Conservation (phyloP, 35 echinoderm and acorn worm genomes). For the Diadema setosum region DNA sequence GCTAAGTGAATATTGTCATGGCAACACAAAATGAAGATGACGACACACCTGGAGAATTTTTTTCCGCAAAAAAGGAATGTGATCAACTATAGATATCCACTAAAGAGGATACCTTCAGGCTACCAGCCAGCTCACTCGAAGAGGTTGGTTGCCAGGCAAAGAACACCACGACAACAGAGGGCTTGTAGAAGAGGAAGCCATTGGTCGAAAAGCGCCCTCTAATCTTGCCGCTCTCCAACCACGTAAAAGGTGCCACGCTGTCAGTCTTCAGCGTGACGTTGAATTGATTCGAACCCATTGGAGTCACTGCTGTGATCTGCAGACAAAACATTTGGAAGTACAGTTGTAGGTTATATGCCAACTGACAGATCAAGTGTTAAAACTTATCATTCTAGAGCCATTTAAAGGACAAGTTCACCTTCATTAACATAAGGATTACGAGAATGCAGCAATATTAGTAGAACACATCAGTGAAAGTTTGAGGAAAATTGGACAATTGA, state of each 20-base stretch:
- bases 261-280: conserved; percentile 33
- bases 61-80: not conserved
- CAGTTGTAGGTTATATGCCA: no score
- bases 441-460: no score
- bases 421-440: no score
- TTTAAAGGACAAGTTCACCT: no score
- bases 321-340: not conserved
- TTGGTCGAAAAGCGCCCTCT: conserved; percentile 85
- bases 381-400: no score
- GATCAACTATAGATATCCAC: conserved; percentile 45
- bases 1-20: no score
- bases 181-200: conserved; percentile 70
- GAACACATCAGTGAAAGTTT: no score
- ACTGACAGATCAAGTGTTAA: no score
- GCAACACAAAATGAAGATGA: not conserved
- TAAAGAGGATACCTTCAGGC: conserved; percentile 51
- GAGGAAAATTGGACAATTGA: no score
- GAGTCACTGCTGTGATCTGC: not conserved
- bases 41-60: not conserved
- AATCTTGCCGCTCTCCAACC: conserved; percentile 51
- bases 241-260: conserved; percentile 66
- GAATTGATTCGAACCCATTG: conserved; percentile 17
- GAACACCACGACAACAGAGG: conserved; percentile 17
- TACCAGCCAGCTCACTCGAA: conserved; percentile 8
- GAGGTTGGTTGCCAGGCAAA: conserved; percentile 61